Evolutionary conservation across 2,113 vertebrate genomes (phyloP), one percentile per base, ranked within the genome.

Genomic region (Trogon melanurus): DNA sequence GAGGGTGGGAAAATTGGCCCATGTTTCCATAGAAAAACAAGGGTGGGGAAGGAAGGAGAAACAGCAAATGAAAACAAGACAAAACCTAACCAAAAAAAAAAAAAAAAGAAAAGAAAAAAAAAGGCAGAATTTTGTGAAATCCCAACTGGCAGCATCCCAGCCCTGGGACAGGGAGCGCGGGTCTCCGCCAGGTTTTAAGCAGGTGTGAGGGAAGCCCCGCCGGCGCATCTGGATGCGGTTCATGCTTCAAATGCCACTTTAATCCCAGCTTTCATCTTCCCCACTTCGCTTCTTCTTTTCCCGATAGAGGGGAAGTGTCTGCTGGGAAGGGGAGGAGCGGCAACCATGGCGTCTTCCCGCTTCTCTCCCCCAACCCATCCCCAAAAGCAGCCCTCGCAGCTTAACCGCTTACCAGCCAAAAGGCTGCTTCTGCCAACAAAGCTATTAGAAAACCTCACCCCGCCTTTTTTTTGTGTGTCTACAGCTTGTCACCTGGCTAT

Each of bases 211-310:
- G 51, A 44, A 86, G 64, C 47, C 71, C 82, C 5, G 8, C n/a
- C 12, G 1, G 38, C 11, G 5, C 87, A 95, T 87, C 92, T 91
- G 73, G 86, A 89, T 74, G 62, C 34, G 23, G 53, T 56, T 95
- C 92, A 9, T 93, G 85, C 92, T 91, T 95, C 79, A 86, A 91
- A 95, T 96, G 76, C 82, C 85, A 44, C 38, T 95, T 85, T 89
- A 94, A 97, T 96, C 92, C 90, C 29, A 78, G 91, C 85, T 96
- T 95, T 96, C 92, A 96, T 95, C 96, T 91, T 92, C 90, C 53
- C 30, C 62, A 69, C 47, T 88, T 41, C 1, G 0, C 34, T 89
- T 84, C 81, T 64, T 41, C 41, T 41, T 41, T 41, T 41, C 41
- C 41, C 5, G 8, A 93, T 56, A 15, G 65, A 10, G 8, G 51